phyloP scores from a whole-genome alignment of 2,888 invertebrate species.

The Agrilus cyanescens region DNA sequence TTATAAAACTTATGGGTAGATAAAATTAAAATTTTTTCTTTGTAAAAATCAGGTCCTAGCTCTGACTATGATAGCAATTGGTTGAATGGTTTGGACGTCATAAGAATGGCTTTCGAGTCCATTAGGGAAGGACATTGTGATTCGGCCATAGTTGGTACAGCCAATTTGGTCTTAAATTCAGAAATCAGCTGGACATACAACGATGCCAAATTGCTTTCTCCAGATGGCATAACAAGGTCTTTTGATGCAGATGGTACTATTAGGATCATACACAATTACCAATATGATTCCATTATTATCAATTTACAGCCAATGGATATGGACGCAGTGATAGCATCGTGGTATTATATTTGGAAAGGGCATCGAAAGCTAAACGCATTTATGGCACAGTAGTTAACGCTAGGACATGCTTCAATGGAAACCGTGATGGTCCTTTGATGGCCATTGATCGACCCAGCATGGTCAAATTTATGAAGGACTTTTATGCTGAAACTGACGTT shows the following conservation, averaged over 20 bases:
- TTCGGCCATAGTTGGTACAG: slow-evolving; percentile 80
- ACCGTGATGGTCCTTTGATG: slow-evolving; percentile 32
- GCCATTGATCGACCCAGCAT: slow-evolving; percentile 31
- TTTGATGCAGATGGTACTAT: slow-evolving; percentile 49
- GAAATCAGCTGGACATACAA: slow-evolving; percentile 49
- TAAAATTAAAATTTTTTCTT: slow-evolving; percentile 33
- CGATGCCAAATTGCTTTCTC: slow-evolving; percentile 48
- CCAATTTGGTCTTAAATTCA: slow-evolving; percentile 59
- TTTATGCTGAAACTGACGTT: slow-evolving; percentile 40
- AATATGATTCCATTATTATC: neutral
- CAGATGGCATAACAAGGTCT: slow-evolving; percentile 49
- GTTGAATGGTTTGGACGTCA: slow-evolving; percentile 55
- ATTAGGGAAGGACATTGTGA: slow-evolving; percentile 79
- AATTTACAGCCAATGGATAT: slow-evolving; percentile 59
- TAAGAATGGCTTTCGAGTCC: slow-evolving; percentile 56
- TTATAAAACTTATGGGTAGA: too few species aligned
- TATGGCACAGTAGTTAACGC: slow-evolving; percentile 46
- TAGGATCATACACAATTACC: neutral
- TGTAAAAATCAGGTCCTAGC: slow-evolving; percentile 35
- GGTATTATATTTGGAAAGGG: slow-evolving; percentile 62
- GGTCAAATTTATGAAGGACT: slow-evolving; percentile 39
- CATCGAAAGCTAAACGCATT: slow-evolving; percentile 37
- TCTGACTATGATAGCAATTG: slow-evolving; percentile 55
- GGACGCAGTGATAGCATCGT: slow-evolving; percentile 72
- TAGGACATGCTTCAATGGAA: slow-evolving; percentile 45